Percentiles rank a stretch among this genome's conserved stretches.
Conservation (phyloP, 2,113 vertebrate genomes). For the Cettia cetti region DNA sequence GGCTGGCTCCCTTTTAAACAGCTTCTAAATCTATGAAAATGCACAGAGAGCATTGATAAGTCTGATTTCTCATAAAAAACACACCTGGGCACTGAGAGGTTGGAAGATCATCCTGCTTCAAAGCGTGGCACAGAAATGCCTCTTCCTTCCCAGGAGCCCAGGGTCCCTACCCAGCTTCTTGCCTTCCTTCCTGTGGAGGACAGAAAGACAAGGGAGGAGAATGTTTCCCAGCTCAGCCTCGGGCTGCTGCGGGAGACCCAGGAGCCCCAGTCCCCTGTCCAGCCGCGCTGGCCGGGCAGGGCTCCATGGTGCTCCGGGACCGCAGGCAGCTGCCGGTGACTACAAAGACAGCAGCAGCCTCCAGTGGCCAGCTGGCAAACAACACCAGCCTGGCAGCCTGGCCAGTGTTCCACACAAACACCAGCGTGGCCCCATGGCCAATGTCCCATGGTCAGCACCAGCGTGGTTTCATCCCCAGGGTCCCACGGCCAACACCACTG, state of each 20-base stretch:
- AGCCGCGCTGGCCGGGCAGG: not conserved
- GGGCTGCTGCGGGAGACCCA: not conserved
- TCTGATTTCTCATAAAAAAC: not conserved
- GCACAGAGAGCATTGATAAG: not conserved
- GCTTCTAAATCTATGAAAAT: not conserved
- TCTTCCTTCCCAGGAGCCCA: not conserved
- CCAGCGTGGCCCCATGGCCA: not conserved
- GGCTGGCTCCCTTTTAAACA: not conserved
- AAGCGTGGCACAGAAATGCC: not conserved
- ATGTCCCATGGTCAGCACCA: rapidly evolving
- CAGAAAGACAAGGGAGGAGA: not conserved
- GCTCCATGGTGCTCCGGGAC: not conserved
- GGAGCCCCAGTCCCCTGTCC: not conserved
- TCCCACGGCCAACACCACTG: rapidly evolving
- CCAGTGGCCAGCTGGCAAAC: slow-evolving; percentile 47
- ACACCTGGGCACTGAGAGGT: not conserved
- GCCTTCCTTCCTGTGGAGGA: not conserved
- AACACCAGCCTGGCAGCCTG: not conserved
- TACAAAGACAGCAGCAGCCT: slow-evolving; percentile 65
- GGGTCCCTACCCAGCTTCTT: not conserved
- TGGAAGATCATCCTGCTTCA: not conserved
- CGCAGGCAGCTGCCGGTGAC: not conserved
- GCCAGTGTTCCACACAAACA: rapidly evolving
- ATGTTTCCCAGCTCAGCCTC: not conserved
- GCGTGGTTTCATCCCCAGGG: rapidly evolving